Percentiles rank a stretch among this genome's conserved stretches.
Evolutionary conservation across 2,113 vertebrate species (phyloP).

Genomic region (Pomatorhinus ruficollis): DNA sequence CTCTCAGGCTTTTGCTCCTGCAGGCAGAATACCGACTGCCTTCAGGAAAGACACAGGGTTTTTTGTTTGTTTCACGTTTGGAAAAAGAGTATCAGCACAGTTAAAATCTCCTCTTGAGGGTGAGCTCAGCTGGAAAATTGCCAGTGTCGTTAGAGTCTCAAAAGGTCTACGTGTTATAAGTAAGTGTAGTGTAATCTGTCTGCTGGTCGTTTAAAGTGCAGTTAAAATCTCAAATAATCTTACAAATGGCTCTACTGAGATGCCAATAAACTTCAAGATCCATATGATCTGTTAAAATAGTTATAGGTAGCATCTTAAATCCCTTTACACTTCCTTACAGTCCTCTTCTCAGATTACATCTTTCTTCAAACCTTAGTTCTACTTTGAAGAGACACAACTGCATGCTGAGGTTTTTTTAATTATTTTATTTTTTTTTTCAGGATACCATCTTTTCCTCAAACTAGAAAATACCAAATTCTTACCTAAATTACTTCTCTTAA

Average conservation of each 20-base stretch:
- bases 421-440: not conserved
- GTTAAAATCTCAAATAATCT: not conserved
- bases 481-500: not conserved
- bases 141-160: not conserved
- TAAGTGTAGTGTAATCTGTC: not conserved
- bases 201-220: not conserved
- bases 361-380: not conserved
- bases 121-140: not conserved
- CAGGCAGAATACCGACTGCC: not conserved
- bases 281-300: not conserved
- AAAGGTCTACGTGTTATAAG: not conserved
- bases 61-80: not conserved
- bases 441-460: not conserved
- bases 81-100: not conserved
- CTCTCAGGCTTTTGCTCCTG: not conserved
- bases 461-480: not conserved
- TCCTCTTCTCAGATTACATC: not conserved
- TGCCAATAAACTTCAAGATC: not conserved
- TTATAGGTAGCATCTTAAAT: not conserved
- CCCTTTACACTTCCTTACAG: not conserved
- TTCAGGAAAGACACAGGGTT: not conserved
- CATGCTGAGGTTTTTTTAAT: not conserved
- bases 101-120: slow-evolving; percentile 7
- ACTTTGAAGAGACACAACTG: not conserved
- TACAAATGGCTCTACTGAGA: not conserved